These are phyloP conservation scores for Leptobrachium leishanense DNA, from an alignment of 2,113 vertebrate species.

Conservation along the genomic window DNA sequence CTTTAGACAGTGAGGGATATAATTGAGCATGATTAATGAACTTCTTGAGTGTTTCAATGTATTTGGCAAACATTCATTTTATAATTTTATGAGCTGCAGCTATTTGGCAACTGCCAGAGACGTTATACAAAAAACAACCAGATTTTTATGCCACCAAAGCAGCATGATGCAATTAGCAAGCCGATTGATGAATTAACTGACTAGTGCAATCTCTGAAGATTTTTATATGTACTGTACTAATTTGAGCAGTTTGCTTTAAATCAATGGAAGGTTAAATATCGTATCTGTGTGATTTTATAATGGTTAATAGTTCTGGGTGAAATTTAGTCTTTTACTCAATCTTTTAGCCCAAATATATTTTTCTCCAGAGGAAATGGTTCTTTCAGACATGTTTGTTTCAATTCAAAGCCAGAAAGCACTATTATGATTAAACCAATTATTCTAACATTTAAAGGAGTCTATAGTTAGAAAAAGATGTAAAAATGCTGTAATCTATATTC, in stretches of 20 bases:
- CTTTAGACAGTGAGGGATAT: background rate
- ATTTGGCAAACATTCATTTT: constrained; percentile 37
- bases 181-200: constrained; percentile 55
- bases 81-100: constrained; percentile 54
- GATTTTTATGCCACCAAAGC: constrained; percentile 55
- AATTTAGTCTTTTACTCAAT: no score
- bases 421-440: no score
- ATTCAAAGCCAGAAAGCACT: no score
- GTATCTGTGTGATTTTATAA: no score
- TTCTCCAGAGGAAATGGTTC: no score
- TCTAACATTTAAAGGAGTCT: no score
- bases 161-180: constrained; percentile 59
- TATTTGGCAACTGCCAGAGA: constrained; percentile 55
- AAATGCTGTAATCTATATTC: no score
- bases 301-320: no score
- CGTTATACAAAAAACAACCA: constrained; percentile 49
- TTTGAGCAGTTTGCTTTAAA: constrained; percentile 51
- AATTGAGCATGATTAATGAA: constrained; percentile 47
- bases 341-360: no score
- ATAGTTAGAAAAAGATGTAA: no score
- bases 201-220: constrained; percentile 51
- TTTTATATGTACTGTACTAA: background rate
- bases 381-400: no score
- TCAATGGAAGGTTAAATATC: background rate
- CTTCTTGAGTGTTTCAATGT: constrained; percentile 38